These are phyloP conservation scores for Emydura subglobosa DNA, from an alignment of 2,113 vertebrate species.

Conservation along the genomic window DNA sequence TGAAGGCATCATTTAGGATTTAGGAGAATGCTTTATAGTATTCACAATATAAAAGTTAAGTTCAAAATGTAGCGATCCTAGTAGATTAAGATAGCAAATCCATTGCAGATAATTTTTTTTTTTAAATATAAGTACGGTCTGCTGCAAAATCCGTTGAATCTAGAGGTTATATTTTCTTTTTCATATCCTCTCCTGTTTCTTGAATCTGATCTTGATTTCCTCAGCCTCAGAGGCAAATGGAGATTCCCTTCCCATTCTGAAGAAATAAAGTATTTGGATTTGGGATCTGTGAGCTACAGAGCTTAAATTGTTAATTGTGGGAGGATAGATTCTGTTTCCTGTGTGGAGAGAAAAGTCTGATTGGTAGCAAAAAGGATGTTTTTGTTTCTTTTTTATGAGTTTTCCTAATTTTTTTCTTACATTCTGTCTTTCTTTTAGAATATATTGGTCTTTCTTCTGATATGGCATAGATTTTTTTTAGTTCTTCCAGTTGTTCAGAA, in stretches of 20 bases:
- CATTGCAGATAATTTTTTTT: background rate
- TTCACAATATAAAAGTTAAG: background rate
- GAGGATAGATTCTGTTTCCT: background rate
- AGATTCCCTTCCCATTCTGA: background rate
- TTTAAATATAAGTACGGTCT: background rate
- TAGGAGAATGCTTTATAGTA: background rate
- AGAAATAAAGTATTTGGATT: background rate
- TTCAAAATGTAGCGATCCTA: background rate
- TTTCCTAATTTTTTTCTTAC: background rate
- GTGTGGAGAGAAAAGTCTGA: background rate
- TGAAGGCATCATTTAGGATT: background rate
- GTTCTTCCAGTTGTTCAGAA: background rate
- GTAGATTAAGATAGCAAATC: background rate
- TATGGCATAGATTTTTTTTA: background rate
- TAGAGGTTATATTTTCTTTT: background rate
- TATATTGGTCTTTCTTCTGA: background rate
- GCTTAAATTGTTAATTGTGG: background rate
- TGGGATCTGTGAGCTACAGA: background rate
- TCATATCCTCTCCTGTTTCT: rapidly evolving
- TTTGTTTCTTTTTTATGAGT: background rate
- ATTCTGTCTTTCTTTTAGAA: background rate
- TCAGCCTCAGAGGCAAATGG: background rate
- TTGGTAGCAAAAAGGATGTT: background rate
- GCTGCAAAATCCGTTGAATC: background rate
- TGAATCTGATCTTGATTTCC: background rate